These are phyloP conservation scores for Clamator glandarius DNA, from an alignment of 2,797 vertebrate species.

Conservation along the genomic window DNA sequence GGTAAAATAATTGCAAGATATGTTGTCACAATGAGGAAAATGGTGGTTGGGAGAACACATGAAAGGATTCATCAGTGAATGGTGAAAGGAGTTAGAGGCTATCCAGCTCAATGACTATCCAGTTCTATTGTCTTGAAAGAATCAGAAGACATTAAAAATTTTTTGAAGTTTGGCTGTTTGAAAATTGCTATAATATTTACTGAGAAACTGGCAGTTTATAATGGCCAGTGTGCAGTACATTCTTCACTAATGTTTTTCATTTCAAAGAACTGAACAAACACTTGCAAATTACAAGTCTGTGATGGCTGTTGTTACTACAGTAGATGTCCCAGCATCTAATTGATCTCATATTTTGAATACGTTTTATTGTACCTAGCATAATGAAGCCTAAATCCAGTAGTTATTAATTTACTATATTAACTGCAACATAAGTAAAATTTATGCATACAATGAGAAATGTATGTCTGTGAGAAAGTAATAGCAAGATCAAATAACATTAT, in stretches of 20 bases:
- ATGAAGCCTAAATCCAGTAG: background rate
- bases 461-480: background rate
- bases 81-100: background rate
- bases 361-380: background rate
- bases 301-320: background rate
- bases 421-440: background rate
- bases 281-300: background rate
- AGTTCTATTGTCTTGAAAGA: background rate
- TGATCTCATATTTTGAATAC: background rate
- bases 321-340: background rate
- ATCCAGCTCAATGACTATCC: accelerated
- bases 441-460: background rate
- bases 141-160: background rate
- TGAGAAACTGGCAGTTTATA: background rate
- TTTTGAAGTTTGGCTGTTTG: background rate
- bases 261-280: background rate
- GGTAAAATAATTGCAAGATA: background rate
- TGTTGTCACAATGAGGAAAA: background rate
- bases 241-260: background rate
- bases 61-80: background rate
- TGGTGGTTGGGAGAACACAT: background rate
- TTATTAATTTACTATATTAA: background rate
- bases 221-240: background rate
- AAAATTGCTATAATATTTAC: background rate
- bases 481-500: background rate